Base-by-base conservation (phyloP, 2,797 vertebrate species). In the Ceyx erithaca region DNA sequence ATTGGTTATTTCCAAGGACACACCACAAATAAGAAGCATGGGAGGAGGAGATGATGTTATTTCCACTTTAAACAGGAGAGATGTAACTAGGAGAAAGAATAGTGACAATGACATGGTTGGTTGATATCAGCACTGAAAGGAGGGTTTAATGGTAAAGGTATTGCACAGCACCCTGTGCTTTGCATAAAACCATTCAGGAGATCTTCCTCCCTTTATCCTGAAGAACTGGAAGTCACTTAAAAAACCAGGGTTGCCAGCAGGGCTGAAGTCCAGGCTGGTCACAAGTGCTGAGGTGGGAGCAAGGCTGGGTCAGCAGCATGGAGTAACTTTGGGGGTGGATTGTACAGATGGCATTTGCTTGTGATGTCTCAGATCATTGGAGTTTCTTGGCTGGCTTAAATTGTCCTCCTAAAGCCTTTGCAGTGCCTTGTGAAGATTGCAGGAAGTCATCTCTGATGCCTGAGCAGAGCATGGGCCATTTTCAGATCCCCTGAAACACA, bases 111-210 rank as follows among this genome's bases (percentile, higher is more conserved):
- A 55, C 59, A 63, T 0, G 14, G 77, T 78, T 90, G 71, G 75
- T 85, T 83, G 77, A 89, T 66, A 79, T 78, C 75, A 79, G 72
- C 30, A 59, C 61, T 94, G 20, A 85, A 80, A 54, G 77, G 70
- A 58, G 76, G 54, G 73, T 92, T 86, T 85, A 61, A 73, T 95
- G 75, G 79, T 63, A 69, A 33, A 94, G 43, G 67, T 85, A 80
- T 96, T 87, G 58, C 43, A 55, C 87, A 93, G 68, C 90, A 59
- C 41, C 40, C 55, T 80, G 40, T 93, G 62, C 69, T 93, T 81
- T 91, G 70, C 41, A 92, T 75, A 95, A 92, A 95, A 35, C 52
- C 1, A 4, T 70, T 48, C 40, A 77, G 62, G 67, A 19, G n/a
- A 13, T 51, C 79, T 55, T 70, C 30, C 70, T 93, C 51, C 82